These are phyloP conservation scores for Campoletis raptor DNA, from an alignment of 2,888 invertebrate genomes.

Conservation along the genomic window DNA sequence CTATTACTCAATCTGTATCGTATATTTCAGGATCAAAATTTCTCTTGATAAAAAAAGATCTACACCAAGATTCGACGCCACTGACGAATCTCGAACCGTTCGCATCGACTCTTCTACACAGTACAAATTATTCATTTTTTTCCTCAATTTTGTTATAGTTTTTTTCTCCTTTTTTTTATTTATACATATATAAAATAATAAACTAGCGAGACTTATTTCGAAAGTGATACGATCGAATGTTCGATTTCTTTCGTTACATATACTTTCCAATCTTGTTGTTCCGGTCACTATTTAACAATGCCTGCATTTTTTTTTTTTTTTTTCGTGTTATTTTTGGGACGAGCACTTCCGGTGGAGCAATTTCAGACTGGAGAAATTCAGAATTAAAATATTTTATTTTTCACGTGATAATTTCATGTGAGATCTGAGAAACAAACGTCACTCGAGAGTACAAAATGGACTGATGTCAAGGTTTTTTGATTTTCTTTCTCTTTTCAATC, in stretches of 20 bases:
- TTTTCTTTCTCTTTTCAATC: neutral
- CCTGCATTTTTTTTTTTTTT: constrained; percentile 23
- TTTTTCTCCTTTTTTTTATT: constrained; percentile 41
- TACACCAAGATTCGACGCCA: constrained; percentile 56
- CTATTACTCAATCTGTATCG: neutral
- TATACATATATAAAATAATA: constrained; percentile 67
- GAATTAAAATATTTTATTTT: neutral
- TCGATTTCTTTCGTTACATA: constrained; percentile 54
- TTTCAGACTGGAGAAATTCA: neutral
- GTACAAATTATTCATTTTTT: constrained; percentile 37
- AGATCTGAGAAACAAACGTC: neutral
- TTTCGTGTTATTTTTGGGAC: neutral
- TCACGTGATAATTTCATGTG: neutral
- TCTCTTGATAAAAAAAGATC: constrained; percentile 31
- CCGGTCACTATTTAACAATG: constrained; percentile 55
- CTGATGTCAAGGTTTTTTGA: neutral
- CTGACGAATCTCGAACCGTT: constrained; percentile 54
- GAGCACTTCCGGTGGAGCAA: constrained; percentile 5
- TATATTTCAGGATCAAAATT: constrained; percentile 18
- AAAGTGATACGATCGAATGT: constrained; percentile 54
- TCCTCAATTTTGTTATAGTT: constrained; percentile 39
- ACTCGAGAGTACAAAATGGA: constrained; percentile 12
- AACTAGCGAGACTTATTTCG: constrained; percentile 66
- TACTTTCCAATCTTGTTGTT: constrained; percentile 50
- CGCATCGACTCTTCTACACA: constrained; percentile 59